These are phyloP conservation scores for Geophilus truncorum DNA, from an alignment of 2,888 invertebrate genomes.

Conservation along the genomic window DNA sequence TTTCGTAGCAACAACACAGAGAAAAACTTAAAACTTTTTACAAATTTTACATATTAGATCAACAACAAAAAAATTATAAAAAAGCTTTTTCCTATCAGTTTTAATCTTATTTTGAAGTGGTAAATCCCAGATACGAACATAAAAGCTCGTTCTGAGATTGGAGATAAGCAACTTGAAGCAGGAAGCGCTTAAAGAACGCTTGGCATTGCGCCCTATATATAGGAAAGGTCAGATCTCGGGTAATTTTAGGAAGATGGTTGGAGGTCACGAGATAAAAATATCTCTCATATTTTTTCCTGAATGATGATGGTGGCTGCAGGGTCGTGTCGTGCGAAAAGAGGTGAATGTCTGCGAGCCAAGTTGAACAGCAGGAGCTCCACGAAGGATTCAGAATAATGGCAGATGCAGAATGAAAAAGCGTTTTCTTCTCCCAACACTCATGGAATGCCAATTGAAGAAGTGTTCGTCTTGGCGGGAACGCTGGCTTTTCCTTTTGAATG, in stretches of 20 bases:
- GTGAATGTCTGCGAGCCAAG: neutral
- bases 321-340: neutral
- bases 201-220: neutral
- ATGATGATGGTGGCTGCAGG: neutral
- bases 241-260: neutral
- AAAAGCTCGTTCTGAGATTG: neutral
- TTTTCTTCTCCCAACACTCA: neutral
- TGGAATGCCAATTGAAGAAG: constrained; percentile 10
- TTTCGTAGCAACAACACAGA: no score
- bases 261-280: constrained; percentile 1
- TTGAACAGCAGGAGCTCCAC: neutral
- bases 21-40: no score
- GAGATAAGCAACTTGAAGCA: neutral
- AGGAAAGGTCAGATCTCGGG: neutral
- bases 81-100: no score
- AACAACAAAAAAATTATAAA: no score
- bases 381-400: neutral
- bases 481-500: neutral
- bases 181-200: neutral
- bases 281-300: neutral
- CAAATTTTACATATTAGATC: no score
- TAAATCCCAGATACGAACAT: no score
- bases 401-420: neutral
- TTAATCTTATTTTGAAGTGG: no score
- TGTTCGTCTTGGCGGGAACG: neutral